Evolutionary conservation across 1,140 invertebrate genomes (phyloP).

Genomic region (Pseudoatta argentina): DNA sequence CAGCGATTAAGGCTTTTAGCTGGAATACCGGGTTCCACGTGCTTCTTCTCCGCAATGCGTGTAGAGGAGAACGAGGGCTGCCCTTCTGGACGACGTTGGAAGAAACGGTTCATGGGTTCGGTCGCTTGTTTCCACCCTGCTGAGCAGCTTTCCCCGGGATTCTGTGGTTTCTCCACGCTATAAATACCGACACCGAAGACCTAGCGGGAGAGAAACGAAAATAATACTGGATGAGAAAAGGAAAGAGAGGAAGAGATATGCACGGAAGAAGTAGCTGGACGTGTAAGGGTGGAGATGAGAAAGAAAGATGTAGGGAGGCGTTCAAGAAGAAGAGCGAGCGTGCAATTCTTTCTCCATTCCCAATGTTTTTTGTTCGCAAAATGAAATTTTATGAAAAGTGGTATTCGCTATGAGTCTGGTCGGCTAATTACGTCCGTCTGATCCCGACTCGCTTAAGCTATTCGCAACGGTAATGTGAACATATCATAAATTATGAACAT

Average conservation of each 20-base stretch:
- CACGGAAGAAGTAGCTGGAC: slow-evolving; percentile 46
- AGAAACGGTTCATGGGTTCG: slow-evolving; percentile 73
- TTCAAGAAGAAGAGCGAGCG: slow-evolving; percentile 41
- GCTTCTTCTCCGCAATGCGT: slow-evolving; percentile 61
- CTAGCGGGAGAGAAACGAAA: slow-evolving; percentile 28
- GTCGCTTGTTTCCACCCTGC: slow-evolving; percentile 73
- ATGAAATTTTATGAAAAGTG: slow-evolving; percentile 72
- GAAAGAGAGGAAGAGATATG: slow-evolving; percentile 35
- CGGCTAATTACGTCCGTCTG: slow-evolving; percentile 74
- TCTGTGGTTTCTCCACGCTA: slow-evolving; percentile 74
- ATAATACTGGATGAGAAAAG: slow-evolving; percentile 17
- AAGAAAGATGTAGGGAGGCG: slow-evolving; percentile 66
- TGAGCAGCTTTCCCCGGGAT: slow-evolving; percentile 70
- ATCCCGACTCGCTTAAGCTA: slow-evolving; percentile 32
- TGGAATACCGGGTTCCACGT: slow-evolving; percentile 47
- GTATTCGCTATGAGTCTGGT: slow-evolving; percentile 29
- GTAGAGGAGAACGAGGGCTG: slow-evolving; percentile 31
- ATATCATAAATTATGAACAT: background rate
- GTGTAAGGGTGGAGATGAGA: slow-evolving; percentile 59
- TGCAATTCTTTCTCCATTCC: slow-evolving; percentile 54
- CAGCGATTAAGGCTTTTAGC: slow-evolving; percentile 78
- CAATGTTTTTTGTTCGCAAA: slow-evolving; percentile 67
- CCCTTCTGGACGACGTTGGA: slow-evolving; percentile 59
- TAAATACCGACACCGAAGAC: slow-evolving; percentile 78
- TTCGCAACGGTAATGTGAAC: background rate